Evolutionary conservation across 1,140 invertebrate genomes (phyloP).

Genomic region (Scaptomyza montana): DNA sequence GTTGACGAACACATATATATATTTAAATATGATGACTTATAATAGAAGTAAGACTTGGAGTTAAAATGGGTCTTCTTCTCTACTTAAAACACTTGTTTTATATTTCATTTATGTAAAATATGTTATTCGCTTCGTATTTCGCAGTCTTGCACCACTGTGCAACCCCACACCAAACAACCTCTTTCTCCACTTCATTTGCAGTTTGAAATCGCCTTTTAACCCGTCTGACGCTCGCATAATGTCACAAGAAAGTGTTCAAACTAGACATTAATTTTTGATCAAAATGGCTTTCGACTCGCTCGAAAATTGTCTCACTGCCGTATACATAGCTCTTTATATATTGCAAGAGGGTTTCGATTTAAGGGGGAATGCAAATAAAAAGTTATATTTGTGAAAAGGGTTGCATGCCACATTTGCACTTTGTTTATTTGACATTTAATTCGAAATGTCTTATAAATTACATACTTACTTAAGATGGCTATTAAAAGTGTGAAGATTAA

Average conservation of each 20-base stretch:
- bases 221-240: constrained; percentile 77
- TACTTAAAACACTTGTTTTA: no score
- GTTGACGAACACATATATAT: no score
- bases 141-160: constrained; percentile 32
- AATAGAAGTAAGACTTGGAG: no score
- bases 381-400: constrained; percentile 28
- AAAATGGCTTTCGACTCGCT: constrained; percentile 77
- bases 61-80: no score
- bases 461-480: constrained; percentile 34
- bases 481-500: constrained; percentile 1
- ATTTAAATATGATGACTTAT: no score
- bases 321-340: neutral
- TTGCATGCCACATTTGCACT: constrained; percentile 44
- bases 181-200: constrained; percentile 15
- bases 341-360: constrained; percentile 24
- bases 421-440: constrained; percentile 39
- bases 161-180: neutral
- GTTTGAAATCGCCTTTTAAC: constrained; percentile 56
- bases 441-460: constrained; percentile 45
- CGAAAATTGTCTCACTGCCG: constrained; percentile 45
- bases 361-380: constrained; percentile 29
- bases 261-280: constrained; percentile 80
- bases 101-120: no score
- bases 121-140: neutral
- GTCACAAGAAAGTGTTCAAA: constrained; percentile 73